Base-by-base conservation (phyloP, 2,888 invertebrate species). In the Aporophyla lueneburgensis region DNA sequence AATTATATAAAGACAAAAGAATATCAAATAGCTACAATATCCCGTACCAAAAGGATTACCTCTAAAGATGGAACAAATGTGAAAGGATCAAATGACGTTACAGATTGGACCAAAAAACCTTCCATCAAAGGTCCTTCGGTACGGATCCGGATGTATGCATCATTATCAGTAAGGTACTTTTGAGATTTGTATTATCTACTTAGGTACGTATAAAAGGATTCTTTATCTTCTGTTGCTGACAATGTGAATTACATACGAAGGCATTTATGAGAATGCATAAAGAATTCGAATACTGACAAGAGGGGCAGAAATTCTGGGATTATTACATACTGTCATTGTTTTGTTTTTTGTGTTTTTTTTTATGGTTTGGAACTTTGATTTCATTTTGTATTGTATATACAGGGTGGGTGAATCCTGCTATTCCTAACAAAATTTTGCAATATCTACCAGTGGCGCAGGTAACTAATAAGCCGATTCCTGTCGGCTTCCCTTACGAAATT, bases 61-160 rank as follows among this genome's bases (percentile, higher is more conserved):
- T 80, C n/a, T 12, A 40, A 27, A 61, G 2, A 49, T 46, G 14
- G 14, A 65, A 27, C n/a, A 61, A 40, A 51, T 51, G 19, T 19
- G 58, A 65, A 61, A 51, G 72, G 27, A 69, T 27, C 19, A 65
- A 69, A n/a, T 33, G 10, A 61, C 21, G 14, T 54, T 1, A 5
- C 68, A 33, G 33, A 33, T 43, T 14, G 49, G 33, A 69, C n/a
- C 59, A 68, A 33, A 68, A 63, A 71, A 61, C 6, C 9, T 61
- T 24, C n/a, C 16, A 46, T 68, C 33, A 79, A 63, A 71, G 49
- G 51, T 54, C 54, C 49, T 59, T 63, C 12, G 51, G 58, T 49
- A 58, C 69, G 80, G 61, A 79, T 66, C 40, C 49, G 65, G 78
- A 80, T 33, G 21, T 69, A n/a, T 49, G 40, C 56, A 51, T 59